These are phyloP conservation scores for Magallana gigas DNA, from an alignment of 1,140 invertebrate genomes.

Conservation along the genomic window DNA sequence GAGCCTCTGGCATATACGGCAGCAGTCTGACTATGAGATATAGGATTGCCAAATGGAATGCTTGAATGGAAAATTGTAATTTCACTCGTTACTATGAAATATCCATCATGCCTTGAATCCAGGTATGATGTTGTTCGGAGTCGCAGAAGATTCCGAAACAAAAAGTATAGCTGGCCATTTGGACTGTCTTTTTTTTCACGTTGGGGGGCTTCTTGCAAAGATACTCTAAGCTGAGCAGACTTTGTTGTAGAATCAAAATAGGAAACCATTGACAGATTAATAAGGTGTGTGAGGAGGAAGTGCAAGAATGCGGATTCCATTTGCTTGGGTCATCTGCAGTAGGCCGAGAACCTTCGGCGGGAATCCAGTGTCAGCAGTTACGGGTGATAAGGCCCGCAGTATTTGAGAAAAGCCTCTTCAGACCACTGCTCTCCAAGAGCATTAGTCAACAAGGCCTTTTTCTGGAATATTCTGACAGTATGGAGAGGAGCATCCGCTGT, in stretches of 20 bases:
- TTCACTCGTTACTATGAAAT: conserved; percentile 34
- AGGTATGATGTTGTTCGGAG: conserved; percentile 41
- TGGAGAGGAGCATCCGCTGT: background rate
- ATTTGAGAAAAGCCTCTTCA: conserved; percentile 55
- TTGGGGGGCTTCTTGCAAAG: conserved; percentile 49
- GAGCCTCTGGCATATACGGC: too few species aligned
- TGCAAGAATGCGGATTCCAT: conserved; percentile 50
- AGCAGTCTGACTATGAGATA: background rate
- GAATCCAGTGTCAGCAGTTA: conserved; percentile 62
- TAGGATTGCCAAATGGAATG: background rate
- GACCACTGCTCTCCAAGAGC: conserved; percentile 55
- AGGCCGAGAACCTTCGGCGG: conserved; percentile 48
- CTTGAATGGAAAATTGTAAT: conserved; percentile 43
- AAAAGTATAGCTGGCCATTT: conserved; percentile 50
- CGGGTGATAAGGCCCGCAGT: conserved; percentile 55
- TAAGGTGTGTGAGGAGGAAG: conserved; percentile 56
- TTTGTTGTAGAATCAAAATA: conserved; percentile 58
- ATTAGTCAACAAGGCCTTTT: conserved; percentile 50
- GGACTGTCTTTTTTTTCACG: conserved; percentile 46
- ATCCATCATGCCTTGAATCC: conserved; percentile 54
- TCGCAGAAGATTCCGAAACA: conserved; percentile 50
- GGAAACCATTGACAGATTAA: conserved; percentile 59
- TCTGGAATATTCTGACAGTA: conserved; percentile 14
- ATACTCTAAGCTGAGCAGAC: conserved; percentile 57
- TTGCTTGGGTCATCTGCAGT: conserved; percentile 46